Conservation (phyloP, 2,797 vertebrate species). For the Coranthus polyacanthus region DNA sequence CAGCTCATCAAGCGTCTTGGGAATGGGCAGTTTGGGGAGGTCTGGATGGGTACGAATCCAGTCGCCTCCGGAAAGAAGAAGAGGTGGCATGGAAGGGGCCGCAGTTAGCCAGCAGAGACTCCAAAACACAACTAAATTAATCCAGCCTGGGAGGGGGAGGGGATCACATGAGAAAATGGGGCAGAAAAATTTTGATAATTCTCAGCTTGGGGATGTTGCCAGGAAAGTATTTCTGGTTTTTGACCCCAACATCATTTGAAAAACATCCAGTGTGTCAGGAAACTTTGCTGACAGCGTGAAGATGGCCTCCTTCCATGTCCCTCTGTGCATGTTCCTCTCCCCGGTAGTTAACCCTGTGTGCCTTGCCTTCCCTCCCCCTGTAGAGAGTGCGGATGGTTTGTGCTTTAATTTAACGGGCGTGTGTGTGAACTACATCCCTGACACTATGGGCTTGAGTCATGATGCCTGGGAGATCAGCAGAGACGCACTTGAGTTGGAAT, state of each 20-base stretch:
- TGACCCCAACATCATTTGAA: conserved; percentile 3
- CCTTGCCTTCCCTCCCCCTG: conserved; percentile 74
- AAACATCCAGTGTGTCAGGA: conserved; percentile 7
- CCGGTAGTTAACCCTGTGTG: conserved; percentile 87
- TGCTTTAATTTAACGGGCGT: conserved; percentile 97
- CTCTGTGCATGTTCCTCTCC: conserved; percentile 88
- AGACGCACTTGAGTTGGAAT: conserved; percentile 89
- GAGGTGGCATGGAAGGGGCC: conserved; percentile 84
- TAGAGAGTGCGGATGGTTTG: conserved; percentile 99
- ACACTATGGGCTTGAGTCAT: conserved; percentile 97
- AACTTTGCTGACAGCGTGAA: conserved; percentile 23
- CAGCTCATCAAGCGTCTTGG: conserved; percentile 98
- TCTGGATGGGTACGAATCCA: conserved; percentile 97
- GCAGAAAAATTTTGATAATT: too few species aligned
- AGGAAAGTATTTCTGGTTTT: too few species aligned
- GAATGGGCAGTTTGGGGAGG: conserved; percentile 99
- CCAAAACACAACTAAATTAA: conserved; percentile 13
- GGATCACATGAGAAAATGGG: too few species aligned
- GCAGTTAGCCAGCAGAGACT: conserved; percentile 43
- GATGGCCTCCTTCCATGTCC: conserved; percentile 86
- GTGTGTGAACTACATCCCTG: conserved; percentile 94
- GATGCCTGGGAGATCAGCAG: conserved; percentile 98
- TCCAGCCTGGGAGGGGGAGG: conserved; percentile 4
- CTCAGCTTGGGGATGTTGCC: too few species aligned
- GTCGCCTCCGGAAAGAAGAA: conserved; percentile 63